Percentiles rank a stretch among this genome's conserved stretches.
phyloP scores from a whole-genome alignment of 2,113 vertebrate genomes.

The Uropsilus gracilis region DNA sequence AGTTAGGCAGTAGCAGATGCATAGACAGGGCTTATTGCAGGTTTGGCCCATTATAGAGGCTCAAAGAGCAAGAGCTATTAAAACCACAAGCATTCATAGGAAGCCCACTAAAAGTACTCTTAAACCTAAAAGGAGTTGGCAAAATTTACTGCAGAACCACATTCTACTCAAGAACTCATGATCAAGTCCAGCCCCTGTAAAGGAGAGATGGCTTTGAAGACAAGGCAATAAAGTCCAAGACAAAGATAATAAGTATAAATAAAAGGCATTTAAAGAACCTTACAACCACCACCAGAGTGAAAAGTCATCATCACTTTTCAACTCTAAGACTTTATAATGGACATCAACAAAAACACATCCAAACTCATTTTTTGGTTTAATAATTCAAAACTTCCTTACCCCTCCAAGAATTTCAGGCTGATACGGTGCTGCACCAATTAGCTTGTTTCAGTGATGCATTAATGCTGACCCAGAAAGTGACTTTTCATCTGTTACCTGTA shows the following conservation, averaged over 20 bases:
- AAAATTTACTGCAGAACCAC: not conserved
- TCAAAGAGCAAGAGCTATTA: not conserved
- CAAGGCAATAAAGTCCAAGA: not conserved
- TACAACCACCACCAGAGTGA: not conserved
- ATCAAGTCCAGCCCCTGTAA: not conserved
- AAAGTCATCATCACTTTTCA: not conserved
- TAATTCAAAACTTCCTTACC: not conserved
- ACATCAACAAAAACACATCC: not conserved
- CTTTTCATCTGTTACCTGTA: constrained; percentile 40
- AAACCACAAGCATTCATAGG: not conserved
- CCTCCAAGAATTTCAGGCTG: not conserved
- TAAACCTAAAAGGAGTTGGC: not conserved
- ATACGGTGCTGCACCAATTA: not conserved
- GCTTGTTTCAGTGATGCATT: constrained; percentile 38
- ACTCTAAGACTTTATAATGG: not conserved
- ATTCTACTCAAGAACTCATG: not conserved
- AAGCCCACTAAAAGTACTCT: not conserved
- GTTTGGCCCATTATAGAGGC: not conserved
- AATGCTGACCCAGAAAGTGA: constrained; percentile 8
- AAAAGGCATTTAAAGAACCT: not conserved
- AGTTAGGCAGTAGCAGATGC: not conserved
- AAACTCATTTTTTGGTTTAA: not conserved
- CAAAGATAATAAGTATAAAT: not conserved
- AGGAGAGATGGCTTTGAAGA: not conserved
- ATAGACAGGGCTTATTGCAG: not conserved